Conservation (phyloP, 2,888 invertebrate genomes). For the Cyclophora albipunctata region DNA sequence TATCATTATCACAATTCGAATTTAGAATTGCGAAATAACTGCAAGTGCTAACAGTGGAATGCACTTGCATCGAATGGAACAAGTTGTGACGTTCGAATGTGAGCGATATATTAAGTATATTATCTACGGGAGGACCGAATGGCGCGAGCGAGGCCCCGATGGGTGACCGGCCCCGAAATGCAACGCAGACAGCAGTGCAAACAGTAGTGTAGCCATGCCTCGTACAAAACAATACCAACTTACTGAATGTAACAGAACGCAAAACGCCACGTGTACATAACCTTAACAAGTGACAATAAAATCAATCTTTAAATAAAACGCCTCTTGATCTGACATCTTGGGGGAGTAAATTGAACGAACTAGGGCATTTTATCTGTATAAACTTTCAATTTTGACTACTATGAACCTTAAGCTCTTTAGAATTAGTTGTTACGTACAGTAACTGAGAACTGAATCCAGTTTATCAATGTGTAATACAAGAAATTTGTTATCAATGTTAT, state of each 20-base stretch:
- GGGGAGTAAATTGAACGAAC: too few species aligned
- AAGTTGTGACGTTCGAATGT: conserved; percentile 48
- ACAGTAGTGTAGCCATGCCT: background rate
- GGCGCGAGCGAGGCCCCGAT: conserved; percentile 42
- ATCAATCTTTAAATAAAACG: conserved; percentile 2
- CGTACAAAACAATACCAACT: conserved; percentile 21
- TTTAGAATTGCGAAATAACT: conserved; percentile 13
- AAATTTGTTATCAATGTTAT: conserved; percentile 11
- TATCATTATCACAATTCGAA: background rate
- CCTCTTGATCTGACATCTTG: background rate
- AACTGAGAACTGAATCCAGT: too few species aligned
- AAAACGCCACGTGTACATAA: conserved; percentile 1
- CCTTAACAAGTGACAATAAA: conserved; percentile 1
- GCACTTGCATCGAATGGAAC: conserved; percentile 42
- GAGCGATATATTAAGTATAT: conserved; percentile 59
- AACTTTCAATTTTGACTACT: too few species aligned
- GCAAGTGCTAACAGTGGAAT: conserved; percentile 32
- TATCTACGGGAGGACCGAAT: conserved; percentile 51
- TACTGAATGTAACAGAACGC: conserved; percentile 5
- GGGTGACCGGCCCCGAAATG: conserved; percentile 58
- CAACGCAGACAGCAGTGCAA: conserved; percentile 23
- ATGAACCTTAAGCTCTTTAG: too few species aligned
- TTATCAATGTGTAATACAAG: too few species aligned
- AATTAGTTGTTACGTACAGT: too few species aligned
- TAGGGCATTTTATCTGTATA: too few species aligned